Conservation (phyloP, 1,140 invertebrate species). For the Drosophila rhopaloa region DNA sequence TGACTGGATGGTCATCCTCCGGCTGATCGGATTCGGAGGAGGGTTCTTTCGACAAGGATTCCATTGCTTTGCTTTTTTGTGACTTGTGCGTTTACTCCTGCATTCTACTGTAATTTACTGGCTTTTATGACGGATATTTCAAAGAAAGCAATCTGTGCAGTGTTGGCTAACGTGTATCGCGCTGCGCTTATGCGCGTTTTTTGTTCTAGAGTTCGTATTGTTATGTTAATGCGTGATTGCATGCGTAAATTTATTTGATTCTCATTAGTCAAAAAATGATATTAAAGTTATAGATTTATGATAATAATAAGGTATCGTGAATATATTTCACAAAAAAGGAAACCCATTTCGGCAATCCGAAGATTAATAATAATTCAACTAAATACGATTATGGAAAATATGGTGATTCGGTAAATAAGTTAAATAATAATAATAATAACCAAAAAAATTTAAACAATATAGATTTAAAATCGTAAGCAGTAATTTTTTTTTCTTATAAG, state of each 20-base stretch:
- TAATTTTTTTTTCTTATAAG: neutral
- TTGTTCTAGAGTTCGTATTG: neutral
- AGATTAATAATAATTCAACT: too few species aligned
- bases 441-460: too few species aligned
- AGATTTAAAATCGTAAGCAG: too few species aligned
- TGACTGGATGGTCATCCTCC: constrained; percentile 4
- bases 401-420: too few species aligned
- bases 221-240: neutral
- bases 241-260: too few species aligned
- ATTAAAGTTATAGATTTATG: too few species aligned
- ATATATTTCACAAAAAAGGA: too few species aligned
- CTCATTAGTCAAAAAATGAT: too few species aligned
- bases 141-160: constrained; percentile 14
- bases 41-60: constrained; percentile 8
- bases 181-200: constrained; percentile 3
- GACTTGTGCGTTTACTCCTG: constrained; percentile 11
- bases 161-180: constrained; percentile 6
- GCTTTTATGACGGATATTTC: constrained; percentile 11
- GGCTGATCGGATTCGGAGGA: neutral
- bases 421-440: too few species aligned
- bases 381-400: too few species aligned
- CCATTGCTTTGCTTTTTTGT: constrained; percentile 16
- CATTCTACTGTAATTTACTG: constrained; percentile 10
- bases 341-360: too few species aligned
- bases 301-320: too few species aligned